Evolutionary conservation across 2,888 invertebrate genomes (phyloP).

Genomic region (Osedax frankpressi): DNA sequence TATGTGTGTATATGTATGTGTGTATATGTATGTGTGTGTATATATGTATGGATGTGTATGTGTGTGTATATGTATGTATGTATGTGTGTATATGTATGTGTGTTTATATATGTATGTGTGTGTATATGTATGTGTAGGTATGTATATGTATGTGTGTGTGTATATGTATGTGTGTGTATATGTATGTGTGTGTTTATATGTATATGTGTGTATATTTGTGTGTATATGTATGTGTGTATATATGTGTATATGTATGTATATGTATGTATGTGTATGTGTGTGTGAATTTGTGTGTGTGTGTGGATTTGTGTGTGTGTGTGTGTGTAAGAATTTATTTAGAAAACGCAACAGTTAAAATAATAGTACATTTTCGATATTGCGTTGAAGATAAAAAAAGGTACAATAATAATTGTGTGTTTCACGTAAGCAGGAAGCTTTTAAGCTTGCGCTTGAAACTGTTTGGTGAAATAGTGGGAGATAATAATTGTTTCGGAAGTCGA

Average conservation of each 20-base stretch:
- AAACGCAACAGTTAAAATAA: too few species aligned
- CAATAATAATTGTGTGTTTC: too few species aligned
- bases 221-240: background rate
- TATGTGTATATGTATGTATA: background rate
- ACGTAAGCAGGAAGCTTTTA: too few species aligned
- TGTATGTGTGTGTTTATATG: background rate
- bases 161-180: conserved; percentile 4
- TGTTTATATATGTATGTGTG: background rate
- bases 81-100: background rate
- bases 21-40: background rate
- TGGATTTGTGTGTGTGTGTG: background rate
- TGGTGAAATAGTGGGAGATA: too few species aligned
- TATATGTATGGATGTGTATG: background rate
- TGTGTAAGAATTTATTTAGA: background rate
- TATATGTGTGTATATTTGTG: background rate
- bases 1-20: background rate
- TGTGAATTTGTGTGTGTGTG: background rate
- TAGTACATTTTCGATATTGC: too few species aligned
- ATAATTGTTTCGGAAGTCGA: too few species aligned
- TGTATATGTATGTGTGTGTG: background rate
- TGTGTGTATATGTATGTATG: too few species aligned
- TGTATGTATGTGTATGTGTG: background rate
- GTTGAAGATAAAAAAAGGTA: too few species aligned
- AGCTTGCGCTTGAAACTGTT: too few species aligned
- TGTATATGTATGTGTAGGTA: background rate